phyloP scores from a whole-genome alignment of 2,888 invertebrate genomes.

The Philaethria dido region DNA sequence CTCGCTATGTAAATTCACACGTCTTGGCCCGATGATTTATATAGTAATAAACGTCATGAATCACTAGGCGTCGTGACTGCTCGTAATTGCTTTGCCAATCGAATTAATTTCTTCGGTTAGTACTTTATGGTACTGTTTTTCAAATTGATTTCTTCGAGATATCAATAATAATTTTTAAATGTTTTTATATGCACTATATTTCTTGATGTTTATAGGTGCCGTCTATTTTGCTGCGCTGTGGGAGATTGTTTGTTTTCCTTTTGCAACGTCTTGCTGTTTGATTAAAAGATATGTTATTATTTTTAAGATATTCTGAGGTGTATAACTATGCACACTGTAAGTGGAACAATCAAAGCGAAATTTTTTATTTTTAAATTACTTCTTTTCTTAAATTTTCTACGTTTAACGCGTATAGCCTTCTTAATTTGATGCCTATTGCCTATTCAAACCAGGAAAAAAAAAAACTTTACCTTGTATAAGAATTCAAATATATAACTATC shows the following conservation, averaged over 20 bases:
- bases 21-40: conserved; percentile 67
- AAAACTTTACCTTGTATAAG: too few relatives aligned
- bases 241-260: conserved; percentile 42
- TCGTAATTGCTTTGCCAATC: conserved; percentile 80
- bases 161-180: conserved; percentile 65
- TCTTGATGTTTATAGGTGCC: conserved; percentile 45
- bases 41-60: conserved; percentile 70
- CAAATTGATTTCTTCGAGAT: conserved; percentile 73
- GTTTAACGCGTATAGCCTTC: too few relatives aligned
- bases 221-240: conserved; percentile 26
- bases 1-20: conserved; percentile 69
- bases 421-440: too few relatives aligned
- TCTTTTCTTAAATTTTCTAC: too few relatives aligned
- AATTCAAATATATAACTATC: too few relatives aligned
- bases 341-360: too few relatives aligned
- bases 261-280: conserved; percentile 30
- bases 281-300: conserved; percentile 14
- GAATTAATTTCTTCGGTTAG: conserved; percentile 76
- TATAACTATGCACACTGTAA: too few relatives aligned
- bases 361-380: too few relatives aligned
- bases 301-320: background rate
- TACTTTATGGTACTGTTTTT: conserved; percentile 77
- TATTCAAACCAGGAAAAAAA: too few relatives aligned
- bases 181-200: conserved; percentile 53
- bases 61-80: conserved; percentile 76